phyloP scores from a whole-genome alignment of 2,797 vertebrate genomes.

The Hydrolagus colliei region DNA sequence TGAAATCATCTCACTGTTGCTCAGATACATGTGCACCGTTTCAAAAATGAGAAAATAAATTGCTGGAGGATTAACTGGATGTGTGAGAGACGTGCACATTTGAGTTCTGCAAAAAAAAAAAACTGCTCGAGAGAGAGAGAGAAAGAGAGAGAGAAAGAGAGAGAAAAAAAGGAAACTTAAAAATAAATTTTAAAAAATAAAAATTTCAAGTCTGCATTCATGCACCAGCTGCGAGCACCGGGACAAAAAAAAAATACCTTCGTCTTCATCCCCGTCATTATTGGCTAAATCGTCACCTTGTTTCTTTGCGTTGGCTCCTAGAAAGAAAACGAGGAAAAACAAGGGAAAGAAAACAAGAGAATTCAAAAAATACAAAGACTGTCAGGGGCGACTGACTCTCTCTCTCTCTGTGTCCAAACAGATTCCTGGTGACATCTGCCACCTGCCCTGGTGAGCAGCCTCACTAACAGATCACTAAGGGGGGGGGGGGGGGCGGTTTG shows the following conservation, averaged over 20 bases:
- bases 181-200: not conserved
- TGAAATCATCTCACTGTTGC: conserved; percentile 42
- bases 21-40: conserved; percentile 32
- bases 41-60: conserved; percentile 50
- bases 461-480: no score
- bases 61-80: conserved; percentile 58
- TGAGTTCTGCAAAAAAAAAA: not conserved
- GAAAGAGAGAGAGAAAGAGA: not conserved
- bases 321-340: conserved; percentile 80
- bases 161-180: conserved; percentile 28
- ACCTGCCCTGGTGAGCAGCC: no score
- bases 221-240: conserved; percentile 73
- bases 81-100: conserved; percentile 6
- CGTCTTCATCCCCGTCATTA: conserved; percentile 99
- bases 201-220: conserved; percentile 42
- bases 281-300: conserved; percentile 98
- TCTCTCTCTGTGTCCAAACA: no score
- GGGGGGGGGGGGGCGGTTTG: no score
- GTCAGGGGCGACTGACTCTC: conserved; percentile 40
- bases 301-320: conserved; percentile 98
- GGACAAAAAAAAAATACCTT: conserved; percentile 79
- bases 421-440: no score
- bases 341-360: conserved; percentile 73
- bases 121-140: not conserved
- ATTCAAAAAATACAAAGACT: conserved; percentile 85